These are phyloP conservation scores for Macrophya annulata DNA, from an alignment of 2,888 invertebrate species.

Conservation along the genomic window DNA sequence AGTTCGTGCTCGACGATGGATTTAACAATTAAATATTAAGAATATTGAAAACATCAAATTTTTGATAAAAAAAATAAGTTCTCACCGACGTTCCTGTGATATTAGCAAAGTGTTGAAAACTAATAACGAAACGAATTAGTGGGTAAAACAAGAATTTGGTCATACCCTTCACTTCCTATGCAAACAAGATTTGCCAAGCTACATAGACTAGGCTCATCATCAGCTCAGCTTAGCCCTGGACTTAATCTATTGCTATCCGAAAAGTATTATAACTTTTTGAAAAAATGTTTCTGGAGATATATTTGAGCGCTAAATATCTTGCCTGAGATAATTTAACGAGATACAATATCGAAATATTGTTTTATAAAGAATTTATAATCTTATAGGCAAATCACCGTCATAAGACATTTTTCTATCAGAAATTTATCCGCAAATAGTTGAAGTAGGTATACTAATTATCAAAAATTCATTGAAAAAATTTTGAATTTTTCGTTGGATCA, in stretches of 20 bases:
- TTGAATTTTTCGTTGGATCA: not conserved
- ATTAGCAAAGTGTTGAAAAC: not conserved
- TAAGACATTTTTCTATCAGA: too few species aligned
- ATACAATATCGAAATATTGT: not conserved
- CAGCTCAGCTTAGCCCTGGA: conserved; percentile 17
- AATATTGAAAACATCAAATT: not conserved
- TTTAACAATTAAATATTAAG: not conserved
- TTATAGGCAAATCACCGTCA: too few species aligned
- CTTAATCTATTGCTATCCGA: conserved; percentile 24
- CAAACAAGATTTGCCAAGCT: conserved; percentile 5
- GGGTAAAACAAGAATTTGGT: not conserved
- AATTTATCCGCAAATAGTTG: too few species aligned
- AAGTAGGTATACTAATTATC: not conserved
- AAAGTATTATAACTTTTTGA: not conserved
- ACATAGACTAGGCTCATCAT: not conserved
- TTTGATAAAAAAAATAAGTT: not conserved
- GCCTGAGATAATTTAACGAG: not conserved
- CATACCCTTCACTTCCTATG: conserved; percentile 4
- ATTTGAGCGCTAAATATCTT: not conserved
- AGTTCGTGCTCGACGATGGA: not conserved
- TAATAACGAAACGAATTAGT: not conserved
- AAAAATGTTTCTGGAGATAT: not conserved
- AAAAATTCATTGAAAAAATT: not conserved
- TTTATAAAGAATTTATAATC: too few species aligned
- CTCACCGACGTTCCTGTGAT: not conserved